Conservation (phyloP, 2,113 vertebrate species). For the Athene cunicularia region DNA sequence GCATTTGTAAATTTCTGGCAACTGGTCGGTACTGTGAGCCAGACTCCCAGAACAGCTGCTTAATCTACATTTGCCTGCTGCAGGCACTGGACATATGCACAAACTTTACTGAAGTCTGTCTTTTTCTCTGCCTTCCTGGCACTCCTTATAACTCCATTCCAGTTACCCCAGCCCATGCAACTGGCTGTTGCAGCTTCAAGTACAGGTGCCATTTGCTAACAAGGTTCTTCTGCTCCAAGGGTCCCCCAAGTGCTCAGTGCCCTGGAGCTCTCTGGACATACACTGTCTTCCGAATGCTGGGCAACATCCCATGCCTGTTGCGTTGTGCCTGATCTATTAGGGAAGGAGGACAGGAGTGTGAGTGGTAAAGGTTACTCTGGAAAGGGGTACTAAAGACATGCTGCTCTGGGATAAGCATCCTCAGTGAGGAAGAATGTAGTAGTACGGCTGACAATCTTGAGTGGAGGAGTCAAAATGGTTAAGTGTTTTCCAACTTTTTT, state of each 20-base stretch:
- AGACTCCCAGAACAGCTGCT: neutral
- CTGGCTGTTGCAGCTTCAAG: fast-evolving
- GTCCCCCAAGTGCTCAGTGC: fast-evolving
- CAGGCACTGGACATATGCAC: fast-evolving
- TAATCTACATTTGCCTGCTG: neutral
- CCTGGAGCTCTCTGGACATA: fast-evolving
- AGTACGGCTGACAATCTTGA: neutral
- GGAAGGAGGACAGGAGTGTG: neutral
- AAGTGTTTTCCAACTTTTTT: neutral
- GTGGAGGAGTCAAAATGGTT: neutral
- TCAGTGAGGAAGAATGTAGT: neutral
- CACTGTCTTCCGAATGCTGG: fast-evolving
- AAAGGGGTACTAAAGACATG: neutral
- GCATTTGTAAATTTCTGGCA: neutral
- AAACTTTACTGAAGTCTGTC: neutral
- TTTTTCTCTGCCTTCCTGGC: neutral
- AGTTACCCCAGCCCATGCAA: too few relatives aligned
- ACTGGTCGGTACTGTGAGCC: fast-evolving
- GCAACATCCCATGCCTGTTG: fast-evolving
- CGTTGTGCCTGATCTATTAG: neutral
- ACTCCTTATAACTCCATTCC: neutral
- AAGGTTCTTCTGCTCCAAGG: neutral
- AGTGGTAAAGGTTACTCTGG: neutral
- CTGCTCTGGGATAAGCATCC: neutral
- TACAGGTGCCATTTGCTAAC: neutral